phyloP scores from a whole-genome alignment of 2,797 vertebrate species.

The Rousettus madagascariensis region DNA sequence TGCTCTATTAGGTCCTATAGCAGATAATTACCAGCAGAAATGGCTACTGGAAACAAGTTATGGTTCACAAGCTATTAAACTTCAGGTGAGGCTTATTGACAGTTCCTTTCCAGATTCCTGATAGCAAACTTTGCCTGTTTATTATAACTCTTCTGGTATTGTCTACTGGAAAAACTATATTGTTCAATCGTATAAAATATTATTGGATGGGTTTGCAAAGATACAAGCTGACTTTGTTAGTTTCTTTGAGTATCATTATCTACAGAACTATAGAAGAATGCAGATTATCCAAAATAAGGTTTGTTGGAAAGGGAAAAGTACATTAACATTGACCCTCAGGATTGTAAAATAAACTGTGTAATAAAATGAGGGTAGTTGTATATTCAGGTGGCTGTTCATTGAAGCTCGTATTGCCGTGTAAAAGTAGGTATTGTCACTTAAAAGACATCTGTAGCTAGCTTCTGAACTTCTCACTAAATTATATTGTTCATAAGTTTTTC shows the following conservation, averaged over 20 bases:
- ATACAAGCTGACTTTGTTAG: background rate
- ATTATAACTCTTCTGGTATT: background rate
- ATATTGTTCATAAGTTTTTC: background rate
- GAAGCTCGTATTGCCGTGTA: background rate
- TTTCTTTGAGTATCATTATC: background rate
- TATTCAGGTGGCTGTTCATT: background rate
- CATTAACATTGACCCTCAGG: background rate
- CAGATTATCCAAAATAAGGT: background rate
- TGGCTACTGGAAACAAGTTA: slow-evolving; percentile 25
- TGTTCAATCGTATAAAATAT: background rate
- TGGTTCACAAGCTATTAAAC: slow-evolving; percentile 35
- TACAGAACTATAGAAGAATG: background rate
- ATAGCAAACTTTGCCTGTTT: background rate
- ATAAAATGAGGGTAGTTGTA: background rate
- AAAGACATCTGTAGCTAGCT: background rate
- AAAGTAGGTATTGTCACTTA: background rate
- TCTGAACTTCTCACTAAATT: background rate
- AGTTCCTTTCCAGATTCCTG: slow-evolving; percentile 13
- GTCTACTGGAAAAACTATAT: background rate
- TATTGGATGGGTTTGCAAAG: background rate
- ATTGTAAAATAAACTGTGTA: background rate
- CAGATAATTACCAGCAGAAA: slow-evolving; percentile 36
- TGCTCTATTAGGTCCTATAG: background rate
- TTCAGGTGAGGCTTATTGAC: slow-evolving; percentile 32
- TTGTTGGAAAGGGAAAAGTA: background rate